These are phyloP conservation scores for Phymanthus crucifer DNA, from an alignment of 92 coral and sea anemone genomes.

Conservation along the genomic window DNA sequence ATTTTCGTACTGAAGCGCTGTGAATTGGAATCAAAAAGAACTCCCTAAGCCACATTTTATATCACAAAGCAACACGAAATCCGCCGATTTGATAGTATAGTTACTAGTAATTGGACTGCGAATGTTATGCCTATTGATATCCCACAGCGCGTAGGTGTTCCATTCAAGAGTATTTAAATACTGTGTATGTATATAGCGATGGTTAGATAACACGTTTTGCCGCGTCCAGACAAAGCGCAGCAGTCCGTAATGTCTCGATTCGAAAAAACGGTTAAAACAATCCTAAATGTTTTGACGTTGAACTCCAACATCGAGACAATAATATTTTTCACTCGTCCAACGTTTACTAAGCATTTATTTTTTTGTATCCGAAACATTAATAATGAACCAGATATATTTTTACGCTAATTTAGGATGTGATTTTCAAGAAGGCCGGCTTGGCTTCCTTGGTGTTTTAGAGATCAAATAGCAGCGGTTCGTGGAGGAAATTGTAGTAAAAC, in stretches of 20 bases:
- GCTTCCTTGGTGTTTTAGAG: background rate
- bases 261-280: background rate
- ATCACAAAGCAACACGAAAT: too few species aligned
- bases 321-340: background rate
- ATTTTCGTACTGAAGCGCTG: too few species aligned
- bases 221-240: background rate
- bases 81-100: too few species aligned
- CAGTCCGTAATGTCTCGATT: background rate
- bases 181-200: background rate
- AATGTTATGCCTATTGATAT: background rate
- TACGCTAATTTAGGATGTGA: background rate
- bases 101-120: background rate
- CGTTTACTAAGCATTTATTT: background rate
- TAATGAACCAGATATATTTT: background rate
- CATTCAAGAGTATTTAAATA: background rate
- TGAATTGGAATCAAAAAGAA: too few species aligned
- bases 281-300: background rate
- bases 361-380: too few species aligned
- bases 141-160: background rate
- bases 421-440: background rate
- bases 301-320: too few species aligned
- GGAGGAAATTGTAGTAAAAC: background rate
- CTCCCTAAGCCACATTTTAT: too few species aligned
- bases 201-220: background rate
- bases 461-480: background rate